A percentile compares a stretch with the other conserved stretches of the same genome.
Evolutionary conservation across 2,888 invertebrate genomes (phyloP).

Genomic region (Seira ritae): DNA sequence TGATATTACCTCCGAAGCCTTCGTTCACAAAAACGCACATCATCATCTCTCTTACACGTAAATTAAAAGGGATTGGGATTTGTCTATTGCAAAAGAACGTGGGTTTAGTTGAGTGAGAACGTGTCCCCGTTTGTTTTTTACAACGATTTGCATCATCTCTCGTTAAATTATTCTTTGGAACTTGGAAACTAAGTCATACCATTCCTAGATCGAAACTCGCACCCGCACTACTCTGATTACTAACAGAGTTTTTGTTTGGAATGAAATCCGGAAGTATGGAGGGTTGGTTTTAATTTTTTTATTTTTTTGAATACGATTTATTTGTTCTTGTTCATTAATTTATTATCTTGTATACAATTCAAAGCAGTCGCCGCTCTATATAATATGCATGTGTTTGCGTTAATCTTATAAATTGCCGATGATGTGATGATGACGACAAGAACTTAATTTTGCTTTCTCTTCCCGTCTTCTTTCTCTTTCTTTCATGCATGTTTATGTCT

Average conservation of each 20-base stretch:
- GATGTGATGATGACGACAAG: too few relatives aligned
- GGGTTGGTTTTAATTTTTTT: conserved; percentile 60
- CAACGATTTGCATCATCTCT: neutral
- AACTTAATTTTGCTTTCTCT: too few relatives aligned
- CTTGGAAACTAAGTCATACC: conserved; percentile 17
- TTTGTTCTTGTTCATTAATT: conserved; percentile 21
- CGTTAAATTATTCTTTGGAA: conserved; percentile 34
- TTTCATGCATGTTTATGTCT: too few relatives aligned
- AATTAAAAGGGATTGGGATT: conserved; percentile 8
- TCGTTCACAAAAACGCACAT: conserved; percentile 10
- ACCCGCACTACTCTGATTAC: conserved; percentile 28
- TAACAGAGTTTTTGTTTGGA: conserved; percentile 57
- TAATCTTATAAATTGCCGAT: too few relatives aligned
- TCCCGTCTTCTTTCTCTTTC: too few relatives aligned
- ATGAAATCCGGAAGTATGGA: conserved; percentile 69
- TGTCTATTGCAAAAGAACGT: conserved; percentile 26
- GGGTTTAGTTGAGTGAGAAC: conserved; percentile 21
- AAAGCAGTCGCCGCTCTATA: too few relatives aligned
- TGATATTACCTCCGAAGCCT: conserved; percentile 25
- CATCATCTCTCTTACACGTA: too few relatives aligned
- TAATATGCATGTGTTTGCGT: neutral
- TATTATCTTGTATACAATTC: conserved; percentile 7
- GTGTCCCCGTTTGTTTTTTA: neutral
- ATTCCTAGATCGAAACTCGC: conserved; percentile 19
- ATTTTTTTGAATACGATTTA: conserved; percentile 44